These are phyloP conservation scores for Lasioglossum marginatum DNA, from an alignment of 2,888 invertebrate species.

Conservation along the genomic window DNA sequence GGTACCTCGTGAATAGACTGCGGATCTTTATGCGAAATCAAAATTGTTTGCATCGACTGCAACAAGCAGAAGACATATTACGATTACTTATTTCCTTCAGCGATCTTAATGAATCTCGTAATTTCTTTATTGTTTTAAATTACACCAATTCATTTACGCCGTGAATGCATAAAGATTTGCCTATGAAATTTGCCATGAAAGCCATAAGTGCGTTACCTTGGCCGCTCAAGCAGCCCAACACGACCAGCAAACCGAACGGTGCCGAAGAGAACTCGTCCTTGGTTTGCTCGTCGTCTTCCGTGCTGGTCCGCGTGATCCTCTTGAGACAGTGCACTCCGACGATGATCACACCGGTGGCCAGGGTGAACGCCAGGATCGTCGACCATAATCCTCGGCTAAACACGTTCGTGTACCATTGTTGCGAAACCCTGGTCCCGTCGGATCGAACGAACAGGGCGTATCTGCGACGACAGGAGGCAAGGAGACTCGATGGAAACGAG, in stretches of 20 bases:
- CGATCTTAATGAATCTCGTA: no score
- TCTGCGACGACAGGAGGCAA: constrained; percentile 46
- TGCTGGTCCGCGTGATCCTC: constrained; percentile 48
- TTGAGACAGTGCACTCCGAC: constrained; percentile 65
- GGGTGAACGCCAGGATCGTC: constrained; percentile 59
- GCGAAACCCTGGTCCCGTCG: constrained; percentile 68
- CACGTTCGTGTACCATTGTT: constrained; percentile 74
- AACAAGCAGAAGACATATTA: no score
- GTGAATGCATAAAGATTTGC: no score
- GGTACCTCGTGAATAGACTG: no score
- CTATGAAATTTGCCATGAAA: no score
- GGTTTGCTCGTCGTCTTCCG: constrained; percentile 53
- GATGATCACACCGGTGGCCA: constrained; percentile 60
- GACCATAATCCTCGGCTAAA: constrained; percentile 71
- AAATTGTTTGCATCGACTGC: no score
- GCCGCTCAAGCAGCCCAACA: constrained; percentile 73
- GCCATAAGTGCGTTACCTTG: constrained; percentile 69
- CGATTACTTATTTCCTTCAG: no score
- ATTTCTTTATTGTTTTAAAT: no score
- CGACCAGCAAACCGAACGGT: constrained; percentile 71
- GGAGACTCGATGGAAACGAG: not conserved
- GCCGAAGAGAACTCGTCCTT: constrained; percentile 65
- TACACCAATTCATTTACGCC: no score
- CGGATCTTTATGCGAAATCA: no score
- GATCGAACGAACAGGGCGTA: constrained; percentile 73